Conservation (phyloP, 92 coral and sea anemone genomes). For the Epizoanthus stellaris region DNA sequence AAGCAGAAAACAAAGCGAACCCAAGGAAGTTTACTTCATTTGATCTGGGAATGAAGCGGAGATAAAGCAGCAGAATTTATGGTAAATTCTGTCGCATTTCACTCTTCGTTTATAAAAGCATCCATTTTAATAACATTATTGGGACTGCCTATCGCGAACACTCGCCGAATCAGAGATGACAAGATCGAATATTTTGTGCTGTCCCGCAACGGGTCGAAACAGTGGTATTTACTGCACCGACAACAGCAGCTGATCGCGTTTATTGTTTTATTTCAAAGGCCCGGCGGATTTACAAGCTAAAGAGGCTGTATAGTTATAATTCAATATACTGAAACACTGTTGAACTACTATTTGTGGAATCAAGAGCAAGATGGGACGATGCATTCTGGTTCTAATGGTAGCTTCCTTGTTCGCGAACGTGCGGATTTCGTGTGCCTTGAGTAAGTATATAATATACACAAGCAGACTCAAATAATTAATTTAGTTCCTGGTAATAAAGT, state of each 20-base stretch:
- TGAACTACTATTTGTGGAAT: neutral
- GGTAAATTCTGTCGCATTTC: neutral
- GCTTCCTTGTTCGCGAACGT: conserved; percentile 7
- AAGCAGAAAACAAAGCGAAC: neutral
- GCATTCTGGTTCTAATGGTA: neutral
- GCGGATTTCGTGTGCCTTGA: conserved; percentile 8
- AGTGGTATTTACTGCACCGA: no score
- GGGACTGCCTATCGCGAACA: no score
- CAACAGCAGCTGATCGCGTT: no score
- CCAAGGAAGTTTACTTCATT: neutral
- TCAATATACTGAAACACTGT: neutral
- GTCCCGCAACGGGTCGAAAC: no score
- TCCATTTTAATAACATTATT: no score
- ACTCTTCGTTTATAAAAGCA: neutral
- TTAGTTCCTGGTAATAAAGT: neutral
- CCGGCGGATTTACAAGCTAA: no score
- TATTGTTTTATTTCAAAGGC: no score
- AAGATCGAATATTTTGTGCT: no score
- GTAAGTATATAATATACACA: neutral
- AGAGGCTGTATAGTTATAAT: no score
- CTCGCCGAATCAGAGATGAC: no score
- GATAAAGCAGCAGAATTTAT: neutral
- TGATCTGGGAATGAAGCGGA: neutral
- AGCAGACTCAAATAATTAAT: neutral
- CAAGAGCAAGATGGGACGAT: conserved; percentile 1